Evolutionary conservation across 2,113 vertebrate species (phyloP).

Genomic region (Coturnix japonica): DNA sequence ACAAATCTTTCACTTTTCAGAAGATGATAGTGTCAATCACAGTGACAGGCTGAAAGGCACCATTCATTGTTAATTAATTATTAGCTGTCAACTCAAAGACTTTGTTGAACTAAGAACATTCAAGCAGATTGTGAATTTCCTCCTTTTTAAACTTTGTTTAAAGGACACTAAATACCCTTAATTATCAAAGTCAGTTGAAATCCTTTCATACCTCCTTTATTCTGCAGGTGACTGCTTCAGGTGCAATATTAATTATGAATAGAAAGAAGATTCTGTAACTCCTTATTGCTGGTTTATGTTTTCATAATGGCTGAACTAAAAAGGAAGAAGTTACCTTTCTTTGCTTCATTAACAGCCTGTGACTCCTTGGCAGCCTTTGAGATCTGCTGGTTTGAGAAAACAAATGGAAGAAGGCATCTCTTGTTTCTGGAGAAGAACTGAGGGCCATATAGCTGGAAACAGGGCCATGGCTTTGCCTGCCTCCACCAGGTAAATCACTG

Average conservation of each 20-base stretch:
- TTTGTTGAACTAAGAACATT: conserved; percentile 73
- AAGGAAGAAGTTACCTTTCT: background rate
- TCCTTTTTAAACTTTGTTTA: conserved; percentile 73
- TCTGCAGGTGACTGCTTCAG: conserved; percentile 50
- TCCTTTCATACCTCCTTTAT: conserved; percentile 56
- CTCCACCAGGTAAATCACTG: background rate
- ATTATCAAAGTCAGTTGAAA: conserved; percentile 72
- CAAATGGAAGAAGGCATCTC: background rate
- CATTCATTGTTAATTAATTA: conserved; percentile 83
- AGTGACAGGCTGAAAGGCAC: conserved; percentile 73
- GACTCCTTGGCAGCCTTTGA: background rate
- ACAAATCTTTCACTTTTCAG: conserved; percentile 74
- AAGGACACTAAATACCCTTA: conserved; percentile 73
- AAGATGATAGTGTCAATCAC: conserved; percentile 77
- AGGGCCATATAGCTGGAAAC: background rate
- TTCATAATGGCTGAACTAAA: conserved; percentile 38
- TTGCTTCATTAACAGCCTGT: background rate
- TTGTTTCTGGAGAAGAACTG: background rate
- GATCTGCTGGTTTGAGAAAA: background rate
- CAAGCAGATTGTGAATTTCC: conserved; percentile 68
- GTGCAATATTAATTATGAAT: conserved; percentile 68
- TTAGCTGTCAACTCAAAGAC: conserved; percentile 75
- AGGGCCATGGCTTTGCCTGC: background rate
- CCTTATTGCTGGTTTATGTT: conserved; percentile 43
- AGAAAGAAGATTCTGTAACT: conserved; percentile 42